Evolutionary conservation across 2,797 vertebrate species (phyloP).

Genomic region (Tinamus major): DNA sequence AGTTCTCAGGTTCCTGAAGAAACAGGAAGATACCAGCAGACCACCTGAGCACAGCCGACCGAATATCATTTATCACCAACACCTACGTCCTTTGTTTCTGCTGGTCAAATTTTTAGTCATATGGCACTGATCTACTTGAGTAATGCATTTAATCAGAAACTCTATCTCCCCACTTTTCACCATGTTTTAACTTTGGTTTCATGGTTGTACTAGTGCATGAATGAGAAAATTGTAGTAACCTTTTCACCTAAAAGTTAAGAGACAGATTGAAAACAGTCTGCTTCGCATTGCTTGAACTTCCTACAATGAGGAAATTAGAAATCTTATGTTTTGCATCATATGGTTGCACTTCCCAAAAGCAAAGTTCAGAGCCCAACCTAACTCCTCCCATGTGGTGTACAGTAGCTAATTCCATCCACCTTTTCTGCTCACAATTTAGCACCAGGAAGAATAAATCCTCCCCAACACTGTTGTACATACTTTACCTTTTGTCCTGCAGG

Average conservation of each 20-base stretch:
- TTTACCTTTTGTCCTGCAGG: conserved; percentile 93
- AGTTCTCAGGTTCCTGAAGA: conserved; percentile 81
- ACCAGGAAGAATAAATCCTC: conserved; percentile 56
- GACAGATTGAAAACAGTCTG: conserved; percentile 70
- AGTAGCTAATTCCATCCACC: conserved; percentile 67
- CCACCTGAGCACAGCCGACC: conserved; percentile 79
- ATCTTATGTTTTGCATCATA: conserved; percentile 43
- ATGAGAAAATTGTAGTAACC: conserved; percentile 71
- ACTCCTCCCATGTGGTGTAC: conserved; percentile 19
- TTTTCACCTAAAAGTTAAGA: conserved; percentile 71
- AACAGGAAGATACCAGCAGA: conserved; percentile 80
- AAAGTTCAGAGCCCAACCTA: conserved; percentile 52
- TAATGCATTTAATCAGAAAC: conserved; percentile 64
- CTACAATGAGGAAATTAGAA: conserved; percentile 65
- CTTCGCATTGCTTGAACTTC: conserved; percentile 46
- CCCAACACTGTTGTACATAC: conserved; percentile 69
- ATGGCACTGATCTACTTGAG: conserved; percentile 62
- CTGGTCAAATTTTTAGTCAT: conserved; percentile 47
- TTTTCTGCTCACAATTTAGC: conserved; percentile 43
- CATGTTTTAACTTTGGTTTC: conserved; percentile 56
- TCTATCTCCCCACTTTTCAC: conserved; percentile 52
- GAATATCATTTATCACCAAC: conserved; percentile 78
- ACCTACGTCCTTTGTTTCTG: conserved; percentile 78
- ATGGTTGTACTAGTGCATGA: conserved; percentile 11
- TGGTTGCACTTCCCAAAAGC: conserved; percentile 58